These are phyloP conservation scores for Caracal caracal DNA, from an alignment of 2,113 vertebrate species.

Conservation along the genomic window DNA sequence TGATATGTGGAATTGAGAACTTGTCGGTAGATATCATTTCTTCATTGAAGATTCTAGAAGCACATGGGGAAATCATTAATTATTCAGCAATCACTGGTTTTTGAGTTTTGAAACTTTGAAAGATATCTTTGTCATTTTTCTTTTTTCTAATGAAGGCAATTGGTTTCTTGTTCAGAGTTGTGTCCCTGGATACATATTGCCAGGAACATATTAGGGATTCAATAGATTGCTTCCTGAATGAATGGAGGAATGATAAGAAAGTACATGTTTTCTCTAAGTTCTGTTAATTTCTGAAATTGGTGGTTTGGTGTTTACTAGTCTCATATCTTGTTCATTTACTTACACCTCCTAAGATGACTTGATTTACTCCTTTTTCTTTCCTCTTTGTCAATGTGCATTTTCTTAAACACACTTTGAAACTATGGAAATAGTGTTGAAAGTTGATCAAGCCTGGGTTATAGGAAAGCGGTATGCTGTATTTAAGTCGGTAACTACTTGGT, in stretches of 20 bases:
- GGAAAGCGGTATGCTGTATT: background rate
- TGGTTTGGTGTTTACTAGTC: constrained; percentile 16
- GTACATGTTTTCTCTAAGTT: background rate
- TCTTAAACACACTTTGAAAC: constrained; percentile 31
- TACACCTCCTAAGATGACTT: background rate
- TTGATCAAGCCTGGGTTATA: background rate
- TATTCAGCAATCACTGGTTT: constrained; percentile 1
- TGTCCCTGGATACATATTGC: background rate
- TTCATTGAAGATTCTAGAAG: background rate
- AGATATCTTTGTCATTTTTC: background rate
- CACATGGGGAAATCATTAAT: background rate
- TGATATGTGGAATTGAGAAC: background rate
- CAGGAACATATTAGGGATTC: background rate
- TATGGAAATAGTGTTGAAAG: constrained; percentile 1
- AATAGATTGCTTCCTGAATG: background rate
- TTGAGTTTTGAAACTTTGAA: constrained; percentile 15
- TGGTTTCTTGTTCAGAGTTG: background rate
- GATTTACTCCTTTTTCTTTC: constrained; percentile 7
- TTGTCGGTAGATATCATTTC: background rate
- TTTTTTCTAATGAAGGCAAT: background rate
- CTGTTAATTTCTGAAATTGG: constrained; percentile 9
- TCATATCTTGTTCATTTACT: background rate
- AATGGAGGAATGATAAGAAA: background rate
- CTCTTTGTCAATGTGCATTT: constrained; percentile 16
- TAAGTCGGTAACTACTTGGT: background rate